A percentile compares a stretch with the other conserved stretches of the same genome.
Conservation (phyloP, 2,888 invertebrate genomes). For the Diarsia mendica region DNA sequence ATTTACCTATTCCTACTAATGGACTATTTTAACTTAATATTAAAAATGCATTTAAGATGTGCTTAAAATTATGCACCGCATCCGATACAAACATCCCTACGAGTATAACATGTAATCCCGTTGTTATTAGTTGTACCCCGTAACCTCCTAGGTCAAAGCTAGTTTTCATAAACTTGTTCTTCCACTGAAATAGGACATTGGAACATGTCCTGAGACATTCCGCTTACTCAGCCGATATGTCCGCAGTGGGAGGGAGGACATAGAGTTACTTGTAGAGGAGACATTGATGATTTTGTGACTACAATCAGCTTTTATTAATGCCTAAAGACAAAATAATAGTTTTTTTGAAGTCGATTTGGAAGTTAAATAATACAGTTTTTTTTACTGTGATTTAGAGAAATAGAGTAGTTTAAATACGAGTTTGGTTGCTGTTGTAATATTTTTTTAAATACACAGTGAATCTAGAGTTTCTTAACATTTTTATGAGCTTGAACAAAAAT, state of each 20-base stretch:
- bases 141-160: constrained; percentile 41
- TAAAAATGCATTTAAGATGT: background rate
- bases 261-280: constrained; percentile 41
- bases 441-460: too few species aligned
- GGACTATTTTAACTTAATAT: too few species aligned
- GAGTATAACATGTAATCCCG: constrained; percentile 32
- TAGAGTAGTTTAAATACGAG: too few species aligned
- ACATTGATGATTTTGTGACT: constrained; percentile 25
- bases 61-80: background rate
- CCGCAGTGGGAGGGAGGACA: constrained; percentile 59
- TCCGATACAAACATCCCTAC: constrained; percentile 1
- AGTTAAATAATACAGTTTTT: too few species aligned
- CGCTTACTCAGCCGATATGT: constrained; percentile 68
- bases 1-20: background rate
- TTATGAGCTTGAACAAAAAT: too few species aligned
- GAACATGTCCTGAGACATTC: constrained; percentile 77
- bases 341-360: background rate
- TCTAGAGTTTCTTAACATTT: too few species aligned
- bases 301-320: background rate
- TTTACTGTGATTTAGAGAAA: too few species aligned
- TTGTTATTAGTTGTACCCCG: constrained; percentile 24
- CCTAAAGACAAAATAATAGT: background rate
- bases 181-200: constrained; percentile 73
- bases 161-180: constrained; percentile 56
- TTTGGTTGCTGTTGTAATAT: too few species aligned